Conservation (phyloP, 2,888 invertebrate species). For the Drosophila birchii region DNA sequence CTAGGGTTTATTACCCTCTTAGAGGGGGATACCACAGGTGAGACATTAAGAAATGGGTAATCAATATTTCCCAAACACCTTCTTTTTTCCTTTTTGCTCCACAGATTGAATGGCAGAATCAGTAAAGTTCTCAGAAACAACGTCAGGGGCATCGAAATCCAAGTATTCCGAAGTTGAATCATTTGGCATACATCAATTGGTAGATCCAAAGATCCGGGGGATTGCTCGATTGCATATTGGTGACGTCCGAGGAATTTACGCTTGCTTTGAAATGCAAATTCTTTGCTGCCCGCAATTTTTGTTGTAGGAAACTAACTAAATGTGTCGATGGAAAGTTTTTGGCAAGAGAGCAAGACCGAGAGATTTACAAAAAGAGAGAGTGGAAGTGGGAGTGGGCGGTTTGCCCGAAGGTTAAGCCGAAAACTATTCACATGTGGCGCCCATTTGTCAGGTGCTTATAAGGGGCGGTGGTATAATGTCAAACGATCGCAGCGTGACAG, state of each 20-base stretch:
- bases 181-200: conserved; percentile 11
- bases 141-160: conserved; percentile 17
- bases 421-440: conserved; percentile 63
- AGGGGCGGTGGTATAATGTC: conserved; percentile 28
- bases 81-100: not conserved
- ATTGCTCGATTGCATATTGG: conserved; percentile 7
- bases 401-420: conserved; percentile 30
- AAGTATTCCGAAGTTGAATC: conserved; percentile 16
- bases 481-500: conserved; percentile 63
- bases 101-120: not conserved
- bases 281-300: conserved; percentile 6
- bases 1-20: not conserved
- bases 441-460: conserved; percentile 49
- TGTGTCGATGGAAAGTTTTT: conserved; percentile 19
- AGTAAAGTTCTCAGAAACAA: conserved; percentile 5
- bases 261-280: not conserved
- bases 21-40: not conserved
- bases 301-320: conserved; percentile 17
- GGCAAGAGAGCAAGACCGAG: not conserved
- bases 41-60: not conserved
- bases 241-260: conserved; percentile 25
- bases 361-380: not conserved
- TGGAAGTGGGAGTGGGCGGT: not conserved
- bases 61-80: conserved; percentile 22
- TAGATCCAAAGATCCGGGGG: conserved; percentile 12